Percentiles rank a stretch among this genome's conserved stretches.
Conservation (phyloP, 2,113 vertebrate genomes). For the Indri indri region DNA sequence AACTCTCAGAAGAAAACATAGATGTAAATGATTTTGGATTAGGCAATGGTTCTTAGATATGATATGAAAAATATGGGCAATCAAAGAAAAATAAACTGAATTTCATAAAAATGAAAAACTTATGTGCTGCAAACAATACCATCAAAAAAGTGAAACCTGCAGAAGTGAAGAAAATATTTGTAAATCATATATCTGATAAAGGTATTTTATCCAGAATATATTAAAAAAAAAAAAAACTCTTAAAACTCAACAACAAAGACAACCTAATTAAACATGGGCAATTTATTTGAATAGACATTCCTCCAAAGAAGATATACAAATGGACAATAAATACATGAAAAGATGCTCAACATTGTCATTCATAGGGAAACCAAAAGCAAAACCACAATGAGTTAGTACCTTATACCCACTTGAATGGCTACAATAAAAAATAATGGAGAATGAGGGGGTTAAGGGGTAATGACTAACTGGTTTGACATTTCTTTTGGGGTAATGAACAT, state of each 20-base stretch:
- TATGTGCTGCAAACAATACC: background rate
- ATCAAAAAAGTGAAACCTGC: background rate
- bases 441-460: background rate
- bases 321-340: background rate
- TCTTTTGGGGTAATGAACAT: background rate
- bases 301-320: background rate
- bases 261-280: background rate
- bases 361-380: background rate
- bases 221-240: background rate
- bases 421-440: background rate
- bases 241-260: background rate
- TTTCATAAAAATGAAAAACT: background rate
- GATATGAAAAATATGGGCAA: too few relatives aligned
- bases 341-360: background rate
- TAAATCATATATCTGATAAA: background rate
- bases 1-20: too few relatives aligned
- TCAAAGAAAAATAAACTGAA: too few relatives aligned
- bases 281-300: background rate
- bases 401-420: background rate
- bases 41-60: too few relatives aligned
- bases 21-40: too few relatives aligned
- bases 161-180: background rate
- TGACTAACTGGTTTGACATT: background rate
- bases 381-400: background rate
- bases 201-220: background rate